These are phyloP conservation scores for Nomada hirtipes DNA, from an alignment of 2,888 invertebrate genomes.

Conservation along the genomic window DNA sequence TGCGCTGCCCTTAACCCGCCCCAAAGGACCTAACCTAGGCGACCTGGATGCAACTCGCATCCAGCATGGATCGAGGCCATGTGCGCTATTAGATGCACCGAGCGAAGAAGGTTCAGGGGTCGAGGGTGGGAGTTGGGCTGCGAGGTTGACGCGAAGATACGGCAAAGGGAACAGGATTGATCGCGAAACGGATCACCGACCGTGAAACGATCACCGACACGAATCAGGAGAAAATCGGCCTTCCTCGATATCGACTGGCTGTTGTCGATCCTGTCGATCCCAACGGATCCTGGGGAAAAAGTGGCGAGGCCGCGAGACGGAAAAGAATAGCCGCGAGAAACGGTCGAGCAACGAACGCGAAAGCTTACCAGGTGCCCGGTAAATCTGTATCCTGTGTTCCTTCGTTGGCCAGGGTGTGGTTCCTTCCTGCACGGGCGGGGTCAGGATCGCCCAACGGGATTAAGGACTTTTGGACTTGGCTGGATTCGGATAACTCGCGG, in stretches of 20 bases:
- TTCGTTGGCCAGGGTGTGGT: conserved; percentile 76
- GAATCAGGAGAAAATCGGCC: no score
- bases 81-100: conserved; percentile 69
- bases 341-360: conserved; percentile 20
- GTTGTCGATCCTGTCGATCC: neutral
- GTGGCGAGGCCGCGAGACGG: neutral
- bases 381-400: conserved; percentile 68
- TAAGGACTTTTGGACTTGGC: conserved; percentile 76
- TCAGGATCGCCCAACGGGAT: conserved; percentile 76
- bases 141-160: neutral
- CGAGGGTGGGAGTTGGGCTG: neutral
- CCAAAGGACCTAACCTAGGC: conserved; percentile 68
- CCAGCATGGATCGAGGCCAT: conserved; percentile 78
- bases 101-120: neutral
- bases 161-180: neutral
- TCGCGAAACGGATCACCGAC: neutral
- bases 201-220: neutral
- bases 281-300: neutral
- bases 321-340: neutral
- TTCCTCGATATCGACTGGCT: no score
- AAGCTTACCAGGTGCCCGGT: conserved; percentile 70
- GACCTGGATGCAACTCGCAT: conserved; percentile 73
- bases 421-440: conserved; percentile 74
- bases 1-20: conserved; percentile 51
- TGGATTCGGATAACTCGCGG: conserved; percentile 68